These are phyloP conservation scores for Dunckerocampus dactyliophorus DNA, from an alignment of 2,113 vertebrate species.

Conservation along the genomic window DNA sequence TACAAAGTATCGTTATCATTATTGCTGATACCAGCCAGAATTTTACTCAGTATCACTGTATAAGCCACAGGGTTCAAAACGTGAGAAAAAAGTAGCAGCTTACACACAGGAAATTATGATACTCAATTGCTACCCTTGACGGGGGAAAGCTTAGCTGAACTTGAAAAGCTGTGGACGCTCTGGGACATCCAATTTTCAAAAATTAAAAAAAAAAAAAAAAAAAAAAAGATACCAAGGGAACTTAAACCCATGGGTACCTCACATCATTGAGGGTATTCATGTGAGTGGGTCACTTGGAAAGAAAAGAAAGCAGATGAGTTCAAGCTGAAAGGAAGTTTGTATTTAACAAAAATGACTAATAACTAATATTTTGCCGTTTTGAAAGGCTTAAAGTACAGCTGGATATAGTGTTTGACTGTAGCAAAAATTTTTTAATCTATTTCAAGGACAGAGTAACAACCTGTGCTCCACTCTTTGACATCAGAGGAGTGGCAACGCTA, in stretches of 20 bases:
- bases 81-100: too few species aligned
- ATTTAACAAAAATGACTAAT: not conserved
- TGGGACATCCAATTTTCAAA: conserved; percentile 40
- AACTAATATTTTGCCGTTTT: too few species aligned
- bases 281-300: conserved; percentile 1
- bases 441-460: conserved; percentile 38
- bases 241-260: conserved; percentile 24
- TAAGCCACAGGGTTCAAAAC: too few species aligned
- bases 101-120: not conserved
- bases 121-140: conserved; percentile 21
- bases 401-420: conserved; percentile 15
- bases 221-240: not conserved
- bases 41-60: too few species aligned
- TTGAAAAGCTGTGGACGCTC: conserved; percentile 39
- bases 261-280: conserved; percentile 25
- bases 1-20: too few species aligned
- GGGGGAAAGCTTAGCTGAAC: conserved; percentile 29
- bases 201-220: conserved; percentile 19
- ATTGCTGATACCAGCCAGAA: too few species aligned
- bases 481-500: conserved; percentile 52
- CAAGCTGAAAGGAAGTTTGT: conserved; percentile 24
- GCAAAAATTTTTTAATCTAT: conserved; percentile 22
- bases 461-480: conserved; percentile 42
- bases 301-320: conserved; percentile 8
- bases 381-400: not conserved